Percentiles rank a stretch among this genome's conserved stretches.
Evolutionary conservation across 2,113 vertebrate genomes (phyloP).

Genomic region (Urocynchramus pylzowi): DNA sequence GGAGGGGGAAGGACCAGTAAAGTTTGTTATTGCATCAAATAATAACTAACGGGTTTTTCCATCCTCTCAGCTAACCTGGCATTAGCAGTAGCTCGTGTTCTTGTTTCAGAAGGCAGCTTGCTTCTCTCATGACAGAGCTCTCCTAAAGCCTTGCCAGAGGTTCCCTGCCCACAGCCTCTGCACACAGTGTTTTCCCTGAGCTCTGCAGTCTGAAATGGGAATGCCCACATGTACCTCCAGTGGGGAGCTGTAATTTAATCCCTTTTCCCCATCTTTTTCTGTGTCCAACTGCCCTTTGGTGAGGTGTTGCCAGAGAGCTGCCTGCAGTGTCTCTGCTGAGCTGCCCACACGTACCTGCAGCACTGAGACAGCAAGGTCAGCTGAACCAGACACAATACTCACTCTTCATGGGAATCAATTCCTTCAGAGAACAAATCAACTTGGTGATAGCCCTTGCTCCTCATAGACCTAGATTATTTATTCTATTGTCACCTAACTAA

Average conservation of each 20-base stretch:
- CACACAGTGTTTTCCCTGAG: neutral
- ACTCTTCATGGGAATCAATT: neutral
- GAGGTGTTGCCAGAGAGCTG: neutral
- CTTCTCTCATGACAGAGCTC: neutral
- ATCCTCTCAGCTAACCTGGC: neutral
- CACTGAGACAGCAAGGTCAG: neutral
- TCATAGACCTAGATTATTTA: neutral
- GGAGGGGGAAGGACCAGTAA: neutral
- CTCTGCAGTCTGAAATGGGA: neutral
- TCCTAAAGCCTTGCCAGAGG: neutral
- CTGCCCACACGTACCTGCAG: fast-evolving
- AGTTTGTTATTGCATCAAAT: neutral
- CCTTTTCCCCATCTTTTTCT: neutral
- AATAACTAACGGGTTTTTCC: neutral
- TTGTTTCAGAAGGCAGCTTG: neutral
- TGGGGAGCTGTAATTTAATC: neutral
- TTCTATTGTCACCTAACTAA: neutral
- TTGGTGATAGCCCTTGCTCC: neutral
- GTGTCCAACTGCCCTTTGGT: neutral
- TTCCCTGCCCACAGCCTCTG: fast-evolving
- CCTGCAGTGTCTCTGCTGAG: neutral
- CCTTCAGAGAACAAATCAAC: neutral
- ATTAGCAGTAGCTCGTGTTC: neutral
- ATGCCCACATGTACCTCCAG: fast-evolving
- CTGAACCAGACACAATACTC: neutral